Evolutionary conservation across 2,888 invertebrate genomes (phyloP), one percentile per base, ranked within the genome.

Genomic region (Hypselothyrea guttata): DNA sequence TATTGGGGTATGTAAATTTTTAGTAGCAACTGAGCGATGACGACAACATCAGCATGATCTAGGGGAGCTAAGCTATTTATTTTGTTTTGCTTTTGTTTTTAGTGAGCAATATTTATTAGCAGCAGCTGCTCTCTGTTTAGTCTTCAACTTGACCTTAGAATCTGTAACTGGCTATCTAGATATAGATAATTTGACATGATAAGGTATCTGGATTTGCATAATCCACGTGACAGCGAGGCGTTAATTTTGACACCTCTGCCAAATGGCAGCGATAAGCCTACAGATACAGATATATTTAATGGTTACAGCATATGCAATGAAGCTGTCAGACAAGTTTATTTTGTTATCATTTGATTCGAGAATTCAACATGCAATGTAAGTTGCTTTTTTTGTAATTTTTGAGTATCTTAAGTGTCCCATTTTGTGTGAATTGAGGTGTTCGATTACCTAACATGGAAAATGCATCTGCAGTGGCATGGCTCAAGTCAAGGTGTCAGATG

Each of bases 371-470:
- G 13, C 42, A 40, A 46, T 54, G 4, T 42, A 34, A 56, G 52
- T 33, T 45, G 46, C n/a, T 22, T 22, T 22, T 22, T 22, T 22
- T 4, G 2, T 22, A 22, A 42, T 48, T 53, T 71, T 48, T 30
- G 34, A 58, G 49, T 57, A n/a, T 18, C 37, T 71, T 57, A 64
- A 47, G 57, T 59, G 52, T 52, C 55, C 38, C 47, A 59, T 64
- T 64, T 56, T 58, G 22, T 22, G 22, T 22, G 22, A 22, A 5
- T 22, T 55, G 51, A 64, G 75, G 83, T 76, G 58, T 77, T 71
- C 71, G 55, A 71, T 76, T 82, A 68, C 68, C 38, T 59, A 79
- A 65, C 79, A 69, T 57, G 59, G 53, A 45, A 77, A 82, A 59
- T 59, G 59, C 78, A 74, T 63, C 60, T 59, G 42, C 56, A 38